These are phyloP conservation scores for Esox masquinongy DNA, from an alignment of 2,797 vertebrate genomes.

Conservation along the genomic window DNA sequence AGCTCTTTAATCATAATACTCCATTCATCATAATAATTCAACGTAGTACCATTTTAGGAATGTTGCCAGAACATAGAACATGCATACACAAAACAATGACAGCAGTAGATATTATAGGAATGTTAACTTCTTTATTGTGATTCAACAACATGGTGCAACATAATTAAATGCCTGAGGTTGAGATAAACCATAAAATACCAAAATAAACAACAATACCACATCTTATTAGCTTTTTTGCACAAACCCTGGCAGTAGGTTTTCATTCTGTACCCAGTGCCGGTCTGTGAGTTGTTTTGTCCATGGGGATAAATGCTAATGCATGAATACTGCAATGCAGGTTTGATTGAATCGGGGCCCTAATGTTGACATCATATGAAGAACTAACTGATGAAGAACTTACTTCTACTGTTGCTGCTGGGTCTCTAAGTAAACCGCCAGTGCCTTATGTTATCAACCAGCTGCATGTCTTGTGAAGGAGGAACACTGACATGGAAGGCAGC, in stretches of 20 bases:
- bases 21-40: not conserved
- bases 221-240: not conserved
- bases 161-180: constrained; percentile 1
- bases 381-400: not conserved
- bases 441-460: not conserved
- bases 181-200: not conserved
- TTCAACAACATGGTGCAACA: not conserved
- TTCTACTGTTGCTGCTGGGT: not conserved
- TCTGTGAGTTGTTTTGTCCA: no score
- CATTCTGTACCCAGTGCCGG: no score
- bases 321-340: no score
- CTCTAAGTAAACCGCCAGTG: not conserved
- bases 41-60: not conserved
- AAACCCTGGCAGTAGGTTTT: no score
- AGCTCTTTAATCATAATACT: not conserved
- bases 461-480: not conserved
- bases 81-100: not conserved
- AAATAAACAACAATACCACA: not conserved
- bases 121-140: not conserved
- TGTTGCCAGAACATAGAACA: not conserved
- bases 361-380: not conserved
- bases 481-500: not conserved
- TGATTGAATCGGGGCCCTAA: not conserved
- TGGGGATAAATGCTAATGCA: no score
- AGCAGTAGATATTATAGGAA: not conserved